phyloP scores from a whole-genome alignment of 1,140 invertebrate species.

The Drosophila albomicans region DNA sequence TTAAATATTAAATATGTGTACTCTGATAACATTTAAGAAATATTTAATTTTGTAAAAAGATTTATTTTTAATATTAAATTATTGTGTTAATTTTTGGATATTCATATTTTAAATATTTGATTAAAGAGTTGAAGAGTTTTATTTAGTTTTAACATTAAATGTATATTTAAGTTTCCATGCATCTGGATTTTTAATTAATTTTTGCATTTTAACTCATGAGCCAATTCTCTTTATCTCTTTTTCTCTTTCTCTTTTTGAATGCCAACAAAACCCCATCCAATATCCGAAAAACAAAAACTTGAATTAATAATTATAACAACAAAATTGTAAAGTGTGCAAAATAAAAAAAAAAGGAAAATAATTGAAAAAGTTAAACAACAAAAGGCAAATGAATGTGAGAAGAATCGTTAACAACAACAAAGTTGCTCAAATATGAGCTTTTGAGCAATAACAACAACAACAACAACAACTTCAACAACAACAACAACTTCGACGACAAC shows the following conservation, averaged over 20 bases:
- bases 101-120: too few relatives aligned
- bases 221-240: conserved; percentile 48
- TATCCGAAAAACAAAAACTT: conserved; percentile 20
- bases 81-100: too few relatives aligned
- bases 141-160: too few relatives aligned
- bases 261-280: conserved; percentile 31
- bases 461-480: conserved; percentile 31
- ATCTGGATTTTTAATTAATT: conserved; percentile 24
- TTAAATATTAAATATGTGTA: too few relatives aligned
- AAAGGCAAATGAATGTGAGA: conserved; percentile 29
- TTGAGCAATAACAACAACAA: conserved; percentile 17
- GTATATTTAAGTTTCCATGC: neutral
- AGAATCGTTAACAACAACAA: conserved; percentile 23
- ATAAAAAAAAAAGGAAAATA: conserved; percentile 8
- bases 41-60: too few relatives aligned
- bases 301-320: conserved; percentile 11
- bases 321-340: conserved; percentile 42
- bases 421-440: conserved; percentile 60
- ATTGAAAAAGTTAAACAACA: conserved; percentile 4
- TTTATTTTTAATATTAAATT: too few relatives aligned
- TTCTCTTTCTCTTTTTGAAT: conserved; percentile 67
- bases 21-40: too few relatives aligned
- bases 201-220: conserved; percentile 50
- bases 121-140: neutral
- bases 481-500: conserved; percentile 24